Conservation (phyloP, 2,113 vertebrate species). For the Rhodinocichla rosea region DNA sequence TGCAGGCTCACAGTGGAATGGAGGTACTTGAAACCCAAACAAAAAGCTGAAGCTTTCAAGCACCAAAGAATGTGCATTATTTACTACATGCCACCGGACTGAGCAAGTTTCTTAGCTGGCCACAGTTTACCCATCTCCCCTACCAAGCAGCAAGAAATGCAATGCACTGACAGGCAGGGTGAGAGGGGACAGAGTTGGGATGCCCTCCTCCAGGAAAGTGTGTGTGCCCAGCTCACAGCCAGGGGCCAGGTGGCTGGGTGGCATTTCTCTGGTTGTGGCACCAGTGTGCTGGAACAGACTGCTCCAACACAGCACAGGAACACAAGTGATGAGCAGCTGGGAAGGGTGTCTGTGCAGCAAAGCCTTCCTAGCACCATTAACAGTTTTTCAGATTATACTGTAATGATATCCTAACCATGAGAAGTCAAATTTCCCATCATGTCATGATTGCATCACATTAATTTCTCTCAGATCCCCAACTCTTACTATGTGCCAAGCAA, state of each 20-base stretch:
- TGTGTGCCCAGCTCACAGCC: rapidly evolving
- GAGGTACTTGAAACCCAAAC: neutral
- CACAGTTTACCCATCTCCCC: neutral
- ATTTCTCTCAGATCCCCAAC: neutral
- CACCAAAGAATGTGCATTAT: neutral
- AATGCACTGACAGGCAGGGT: neutral
- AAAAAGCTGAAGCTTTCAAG: neutral
- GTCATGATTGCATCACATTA: neutral
- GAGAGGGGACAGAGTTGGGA: neutral
- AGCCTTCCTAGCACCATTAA: neutral
- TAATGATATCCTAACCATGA: neutral
- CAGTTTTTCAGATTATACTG: neutral
- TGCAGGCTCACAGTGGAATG: neutral
- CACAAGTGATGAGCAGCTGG: neutral
- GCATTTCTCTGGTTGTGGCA: neutral
- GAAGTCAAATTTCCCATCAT: neutral
- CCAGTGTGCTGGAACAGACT: neutral
- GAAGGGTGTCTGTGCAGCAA: neutral
- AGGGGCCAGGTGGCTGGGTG: neutral
- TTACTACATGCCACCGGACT: neutral
- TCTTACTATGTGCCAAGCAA: neutral
- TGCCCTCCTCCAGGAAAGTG: neutral
- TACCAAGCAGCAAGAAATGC: neutral
- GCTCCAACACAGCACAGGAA: neutral
- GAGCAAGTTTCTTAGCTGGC: neutral